Evolutionary conservation across 2,888 invertebrate species (phyloP).

Genomic region (Stratiomys singularior): DNA sequence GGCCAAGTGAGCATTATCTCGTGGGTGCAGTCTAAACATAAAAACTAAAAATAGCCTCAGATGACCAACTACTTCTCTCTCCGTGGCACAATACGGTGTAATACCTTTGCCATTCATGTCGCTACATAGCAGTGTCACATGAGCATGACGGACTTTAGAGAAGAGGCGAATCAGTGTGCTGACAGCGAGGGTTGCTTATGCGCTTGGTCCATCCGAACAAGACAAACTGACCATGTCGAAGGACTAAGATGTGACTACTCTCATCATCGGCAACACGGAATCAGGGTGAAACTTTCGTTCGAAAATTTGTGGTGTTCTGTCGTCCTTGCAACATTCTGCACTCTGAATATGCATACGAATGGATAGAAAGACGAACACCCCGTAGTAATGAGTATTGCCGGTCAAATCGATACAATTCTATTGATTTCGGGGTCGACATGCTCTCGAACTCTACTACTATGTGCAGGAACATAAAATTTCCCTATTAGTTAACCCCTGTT

Average conservation of each 20-base stretch:
- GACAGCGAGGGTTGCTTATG: not conserved
- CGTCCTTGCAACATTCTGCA: not conserved
- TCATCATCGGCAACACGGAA: constrained; percentile 9
- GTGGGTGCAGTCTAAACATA: constrained; percentile 53
- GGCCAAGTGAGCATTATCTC: constrained; percentile 49
- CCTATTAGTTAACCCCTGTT: constrained; percentile 44
- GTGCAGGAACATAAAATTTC: constrained; percentile 27
- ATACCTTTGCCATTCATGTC: not conserved
- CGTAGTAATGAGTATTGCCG: constrained; percentile 35
- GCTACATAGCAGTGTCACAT: not conserved
- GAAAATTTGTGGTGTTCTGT: not conserved
- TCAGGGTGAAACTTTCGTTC: not conserved
- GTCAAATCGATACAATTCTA: constrained; percentile 50
- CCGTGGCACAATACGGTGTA: not conserved
- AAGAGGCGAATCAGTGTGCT: not conserved
- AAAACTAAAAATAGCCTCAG: constrained; percentile 48
- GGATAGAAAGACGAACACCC: not conserved
- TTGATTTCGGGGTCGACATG: constrained; percentile 49
- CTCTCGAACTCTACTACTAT: constrained; percentile 12
- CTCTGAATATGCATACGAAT: constrained; percentile 29
- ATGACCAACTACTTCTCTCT: constrained; percentile 16
- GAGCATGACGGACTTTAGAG: not conserved
- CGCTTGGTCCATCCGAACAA: constrained; percentile 6
- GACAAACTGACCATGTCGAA: not conserved
- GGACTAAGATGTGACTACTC: not conserved